Percentiles rank a stretch among this genome's conserved stretches.
These are phyloP conservation scores for Molothrus ater DNA, from an alignment of 2,797 vertebrate species.

Conservation along the genomic window DNA sequence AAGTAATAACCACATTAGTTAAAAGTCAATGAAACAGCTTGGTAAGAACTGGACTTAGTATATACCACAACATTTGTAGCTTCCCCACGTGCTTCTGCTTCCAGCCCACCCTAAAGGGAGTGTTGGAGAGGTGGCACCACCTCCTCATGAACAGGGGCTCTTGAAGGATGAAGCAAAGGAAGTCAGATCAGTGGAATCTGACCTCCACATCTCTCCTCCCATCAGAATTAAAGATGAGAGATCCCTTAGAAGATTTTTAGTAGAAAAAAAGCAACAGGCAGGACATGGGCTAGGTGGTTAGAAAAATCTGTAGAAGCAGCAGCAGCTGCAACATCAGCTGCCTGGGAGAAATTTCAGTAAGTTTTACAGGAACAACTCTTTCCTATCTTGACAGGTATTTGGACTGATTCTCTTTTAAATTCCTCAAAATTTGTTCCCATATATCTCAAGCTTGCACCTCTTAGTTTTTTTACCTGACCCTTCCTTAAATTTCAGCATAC, in stretches of 20 bases:
- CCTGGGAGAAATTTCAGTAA: background rate
- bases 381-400: background rate
- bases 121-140: background rate
- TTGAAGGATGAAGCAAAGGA: background rate
- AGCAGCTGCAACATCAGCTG: background rate
- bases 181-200: background rate
- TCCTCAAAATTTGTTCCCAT: background rate
- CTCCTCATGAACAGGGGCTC: background rate
- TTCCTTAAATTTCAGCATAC: background rate
- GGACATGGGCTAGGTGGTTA: background rate
- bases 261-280: background rate
- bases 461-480: background rate
- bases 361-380: background rate
- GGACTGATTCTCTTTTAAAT: background rate
- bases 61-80: background rate
- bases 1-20: background rate
- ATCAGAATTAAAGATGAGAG: background rate
- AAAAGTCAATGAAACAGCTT: background rate
- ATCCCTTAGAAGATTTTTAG: background rate
- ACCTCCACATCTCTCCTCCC: background rate
- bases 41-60: background rate
- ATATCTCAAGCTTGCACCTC: background rate
- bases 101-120: background rate
- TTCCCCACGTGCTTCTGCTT: background rate
- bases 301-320: background rate